phyloP scores from a whole-genome alignment of 2,888 invertebrate species.

The Scaeva pyrastri region DNA sequence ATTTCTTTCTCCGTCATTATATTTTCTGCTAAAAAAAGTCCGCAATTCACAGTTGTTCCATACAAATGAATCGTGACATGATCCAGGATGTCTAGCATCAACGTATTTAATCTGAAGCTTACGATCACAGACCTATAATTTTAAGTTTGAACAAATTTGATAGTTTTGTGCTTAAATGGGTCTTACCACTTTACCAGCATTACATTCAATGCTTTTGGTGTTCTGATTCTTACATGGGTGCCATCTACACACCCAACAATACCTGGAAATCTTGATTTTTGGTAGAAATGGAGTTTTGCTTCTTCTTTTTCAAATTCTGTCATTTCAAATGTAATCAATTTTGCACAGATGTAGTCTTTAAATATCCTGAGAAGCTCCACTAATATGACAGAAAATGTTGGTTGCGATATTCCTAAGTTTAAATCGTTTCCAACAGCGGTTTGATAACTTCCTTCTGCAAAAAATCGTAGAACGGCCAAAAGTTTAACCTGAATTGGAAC shows the following conservation, averaged over 20 bases:
- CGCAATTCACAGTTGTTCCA: neutral
- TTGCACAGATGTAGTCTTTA: neutral
- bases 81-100: slow-evolving; percentile 8
- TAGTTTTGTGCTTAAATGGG: no score
- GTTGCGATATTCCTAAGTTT: neutral
- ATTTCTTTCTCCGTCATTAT: no score
- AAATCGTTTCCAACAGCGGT: neutral
- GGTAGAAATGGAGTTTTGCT: neutral
- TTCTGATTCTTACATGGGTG: neutral
- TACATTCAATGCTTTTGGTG: neutral
- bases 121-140: neutral
- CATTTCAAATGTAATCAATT: slow-evolving; percentile 1
- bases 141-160: neutral
- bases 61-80: slow-evolving; percentile 28
- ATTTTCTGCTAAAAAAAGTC: no score
- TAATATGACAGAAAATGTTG: neutral
- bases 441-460: neutral
- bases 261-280: neutral
- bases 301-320: neutral
- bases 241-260: no score
- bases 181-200: no score
- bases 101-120: neutral
- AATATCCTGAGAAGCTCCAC: neutral
- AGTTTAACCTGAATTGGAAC: neutral
- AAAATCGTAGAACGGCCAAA: neutral